Evolutionary conservation across 2,797 vertebrate species (phyloP).

Genomic region (Urosaurus nigricauda): DNA sequence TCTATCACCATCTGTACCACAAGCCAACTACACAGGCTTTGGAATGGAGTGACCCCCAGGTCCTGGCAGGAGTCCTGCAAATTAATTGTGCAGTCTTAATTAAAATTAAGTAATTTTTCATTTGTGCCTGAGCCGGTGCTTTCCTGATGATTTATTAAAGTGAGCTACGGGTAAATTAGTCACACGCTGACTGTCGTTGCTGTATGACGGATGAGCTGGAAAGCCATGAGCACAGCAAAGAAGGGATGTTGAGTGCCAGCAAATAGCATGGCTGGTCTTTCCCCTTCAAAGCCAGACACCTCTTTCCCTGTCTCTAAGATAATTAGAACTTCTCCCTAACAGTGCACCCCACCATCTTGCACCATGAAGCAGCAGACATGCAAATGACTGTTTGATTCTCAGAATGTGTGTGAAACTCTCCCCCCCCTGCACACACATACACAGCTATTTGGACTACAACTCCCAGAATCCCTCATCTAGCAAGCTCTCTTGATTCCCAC

Average conservation of each 20-base stretch:
- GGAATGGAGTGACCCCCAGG: slow-evolving; percentile 26
- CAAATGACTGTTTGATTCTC: neutral
- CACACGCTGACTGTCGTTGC: slow-evolving; percentile 41
- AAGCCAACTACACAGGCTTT: slow-evolving; percentile 18
- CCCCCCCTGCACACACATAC: too few species aligned
- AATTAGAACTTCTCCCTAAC: neutral
- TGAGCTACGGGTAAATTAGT: slow-evolving; percentile 53
- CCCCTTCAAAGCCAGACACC: neutral
- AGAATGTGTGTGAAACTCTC: too few species aligned
- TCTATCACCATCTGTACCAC: neutral
- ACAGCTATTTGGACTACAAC: too few species aligned
- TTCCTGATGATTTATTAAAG: slow-evolving; percentile 65
- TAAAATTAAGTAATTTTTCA: slow-evolving; percentile 70
- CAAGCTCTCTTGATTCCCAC: neutral
- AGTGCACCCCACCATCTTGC: neutral
- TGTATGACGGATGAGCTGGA: slow-evolving; percentile 49
- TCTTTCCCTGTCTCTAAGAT: slow-evolving; percentile 2
- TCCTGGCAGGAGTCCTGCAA: slow-evolving; percentile 46
- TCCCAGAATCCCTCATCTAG: too few species aligned
- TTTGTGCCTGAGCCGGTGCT: slow-evolving; percentile 39
- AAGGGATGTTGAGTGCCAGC: neutral
- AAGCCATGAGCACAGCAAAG: slow-evolving; percentile 33
- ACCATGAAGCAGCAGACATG: neutral
- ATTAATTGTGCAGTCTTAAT: slow-evolving; percentile 67
- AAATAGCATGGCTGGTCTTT: neutral